Percentiles rank a stretch among this genome's conserved stretches.
Conservation (phyloP, 2,113 vertebrate species). For the Prochilodus magdalenae region DNA sequence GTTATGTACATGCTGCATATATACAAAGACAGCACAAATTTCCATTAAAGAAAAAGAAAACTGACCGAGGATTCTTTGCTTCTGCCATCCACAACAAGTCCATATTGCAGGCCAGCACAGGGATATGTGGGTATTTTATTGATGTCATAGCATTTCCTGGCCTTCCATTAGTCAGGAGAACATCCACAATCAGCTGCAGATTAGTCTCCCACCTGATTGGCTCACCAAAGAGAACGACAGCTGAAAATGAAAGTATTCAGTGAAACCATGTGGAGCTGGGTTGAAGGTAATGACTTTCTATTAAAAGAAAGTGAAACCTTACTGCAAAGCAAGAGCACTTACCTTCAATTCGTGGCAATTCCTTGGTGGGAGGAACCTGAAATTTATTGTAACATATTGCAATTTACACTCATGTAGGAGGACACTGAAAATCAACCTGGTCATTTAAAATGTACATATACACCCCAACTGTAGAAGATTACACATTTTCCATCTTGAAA, state of each 20-base stretch:
- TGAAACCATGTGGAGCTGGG: neutral
- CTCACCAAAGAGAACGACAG: conserved; percentile 92
- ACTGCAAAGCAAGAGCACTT: conserved; percentile 48
- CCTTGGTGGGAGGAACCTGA: conserved; percentile 78
- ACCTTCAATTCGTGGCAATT: conserved; percentile 90
- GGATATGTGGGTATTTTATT: conserved; percentile 87
- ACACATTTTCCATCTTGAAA: no score
- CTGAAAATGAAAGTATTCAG: conserved; percentile 66
- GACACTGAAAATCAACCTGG: no score
- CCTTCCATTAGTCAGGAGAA: conserved; percentile 88
- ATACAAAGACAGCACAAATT: neutral
- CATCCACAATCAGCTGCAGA: conserved; percentile 89
- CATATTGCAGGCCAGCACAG: conserved; percentile 94
- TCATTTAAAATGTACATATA: neutral
- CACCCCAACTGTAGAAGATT: no score
- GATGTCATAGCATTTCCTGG: conserved; percentile 72
- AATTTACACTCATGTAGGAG: neutral
- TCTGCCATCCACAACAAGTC: conserved; percentile 99
- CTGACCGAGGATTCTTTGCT: conserved; percentile 93
- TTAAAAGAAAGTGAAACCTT: neutral
- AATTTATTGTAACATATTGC: neutral
- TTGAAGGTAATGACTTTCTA: neutral
- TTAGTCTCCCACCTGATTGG: conserved; percentile 97
- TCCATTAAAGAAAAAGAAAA: neutral
- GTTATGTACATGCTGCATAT: neutral